Percentiles rank a stretch among this genome's conserved stretches.
Evolutionary conservation across 2,888 invertebrate genomes (phyloP).

Genomic region (Phortica magna): DNA sequence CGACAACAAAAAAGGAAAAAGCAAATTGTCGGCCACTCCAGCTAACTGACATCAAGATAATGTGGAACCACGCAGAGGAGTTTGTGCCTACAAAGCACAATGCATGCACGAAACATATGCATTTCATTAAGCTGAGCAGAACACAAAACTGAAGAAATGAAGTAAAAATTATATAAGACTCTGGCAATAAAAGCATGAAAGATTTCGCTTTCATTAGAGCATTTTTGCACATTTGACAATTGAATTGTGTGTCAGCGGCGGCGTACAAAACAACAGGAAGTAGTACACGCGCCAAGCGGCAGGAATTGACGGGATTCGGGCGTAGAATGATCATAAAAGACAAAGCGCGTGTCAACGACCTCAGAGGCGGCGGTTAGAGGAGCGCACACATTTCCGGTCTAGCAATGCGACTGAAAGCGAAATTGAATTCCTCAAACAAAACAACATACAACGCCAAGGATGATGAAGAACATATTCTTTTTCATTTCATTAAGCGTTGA

Average conservation of each 20-base stretch:
- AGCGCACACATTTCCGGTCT: slow-evolving; percentile 72
- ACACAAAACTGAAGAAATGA: background rate
- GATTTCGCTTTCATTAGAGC: slow-evolving; percentile 73
- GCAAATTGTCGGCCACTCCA: slow-evolving; percentile 20
- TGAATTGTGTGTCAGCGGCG: slow-evolving; percentile 36
- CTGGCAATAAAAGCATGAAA: slow-evolving; percentile 54
- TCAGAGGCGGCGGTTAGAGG: slow-evolving; percentile 50
- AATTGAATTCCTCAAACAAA: slow-evolving; percentile 59
- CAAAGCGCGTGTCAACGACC: slow-evolving; percentile 71
- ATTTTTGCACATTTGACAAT: slow-evolving; percentile 61
- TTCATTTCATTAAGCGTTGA: slow-evolving; percentile 37
- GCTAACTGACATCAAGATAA: slow-evolving; percentile 40
- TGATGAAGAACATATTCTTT: background rate
- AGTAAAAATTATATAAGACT: background rate
- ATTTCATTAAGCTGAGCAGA: slow-evolving; percentile 51
- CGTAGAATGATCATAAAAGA: slow-evolving; percentile 29
- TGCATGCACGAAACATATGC: slow-evolving; percentile 59
- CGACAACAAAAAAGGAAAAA: slow-evolving; percentile 22
- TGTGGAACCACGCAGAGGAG: slow-evolving; percentile 37
- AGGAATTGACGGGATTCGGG: slow-evolving; percentile 27
- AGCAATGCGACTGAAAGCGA: slow-evolving; percentile 62
- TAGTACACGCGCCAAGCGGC: slow-evolving; percentile 76
- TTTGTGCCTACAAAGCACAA: slow-evolving; percentile 27
- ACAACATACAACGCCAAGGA: slow-evolving; percentile 13
- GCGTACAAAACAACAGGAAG: slow-evolving; percentile 78